A percentile compares a stretch with the other conserved stretches of the same genome.
These are phyloP conservation scores for Poecilobothrus nobilitatus DNA, from an alignment of 2,888 invertebrate genomes.

Conservation along the genomic window DNA sequence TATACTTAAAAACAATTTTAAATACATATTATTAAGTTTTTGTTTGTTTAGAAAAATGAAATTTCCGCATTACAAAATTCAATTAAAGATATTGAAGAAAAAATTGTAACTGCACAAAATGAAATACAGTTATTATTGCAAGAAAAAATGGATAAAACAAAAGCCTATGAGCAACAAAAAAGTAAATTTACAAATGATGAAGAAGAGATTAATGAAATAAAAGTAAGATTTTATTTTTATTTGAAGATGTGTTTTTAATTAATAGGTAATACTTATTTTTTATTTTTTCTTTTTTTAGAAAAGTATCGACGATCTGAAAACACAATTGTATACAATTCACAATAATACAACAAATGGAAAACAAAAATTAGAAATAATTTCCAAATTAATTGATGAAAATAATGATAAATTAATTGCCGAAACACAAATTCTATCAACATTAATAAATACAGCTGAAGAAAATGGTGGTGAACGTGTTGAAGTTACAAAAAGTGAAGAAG, in stretches of 20 bases:
- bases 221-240: conserved; percentile 19
- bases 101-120: conserved; percentile 34
- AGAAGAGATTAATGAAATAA: conserved; percentile 33
- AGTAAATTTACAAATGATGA: conserved; percentile 34
- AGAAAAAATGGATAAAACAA: conserved; percentile 37
- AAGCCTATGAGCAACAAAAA: conserved; percentile 40
- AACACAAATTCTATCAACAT: conserved; percentile 16
- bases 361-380: conserved; percentile 21
- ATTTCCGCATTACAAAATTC: conserved; percentile 38
- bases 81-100: conserved; percentile 21
- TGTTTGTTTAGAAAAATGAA: conserved; percentile 34
- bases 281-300: conserved; percentile 20
- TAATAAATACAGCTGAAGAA: conserved; percentile 28
- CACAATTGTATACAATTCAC: conserved; percentile 25
- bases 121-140: conserved; percentile 39
- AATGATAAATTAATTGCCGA: conserved; percentile 21
- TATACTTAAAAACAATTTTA: not conserved
- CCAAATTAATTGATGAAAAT: conserved; percentile 18
- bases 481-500: conserved; percentile 39
- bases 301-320: conserved; percentile 25
- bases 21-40: not conserved
- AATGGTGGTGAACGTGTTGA: conserved; percentile 36
- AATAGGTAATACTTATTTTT: not conserved
- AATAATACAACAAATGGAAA: conserved; percentile 22
- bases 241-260: too few relatives aligned